phyloP scores from a whole-genome alignment of 2,888 invertebrate species.

The Cantharis lateralis region DNA sequence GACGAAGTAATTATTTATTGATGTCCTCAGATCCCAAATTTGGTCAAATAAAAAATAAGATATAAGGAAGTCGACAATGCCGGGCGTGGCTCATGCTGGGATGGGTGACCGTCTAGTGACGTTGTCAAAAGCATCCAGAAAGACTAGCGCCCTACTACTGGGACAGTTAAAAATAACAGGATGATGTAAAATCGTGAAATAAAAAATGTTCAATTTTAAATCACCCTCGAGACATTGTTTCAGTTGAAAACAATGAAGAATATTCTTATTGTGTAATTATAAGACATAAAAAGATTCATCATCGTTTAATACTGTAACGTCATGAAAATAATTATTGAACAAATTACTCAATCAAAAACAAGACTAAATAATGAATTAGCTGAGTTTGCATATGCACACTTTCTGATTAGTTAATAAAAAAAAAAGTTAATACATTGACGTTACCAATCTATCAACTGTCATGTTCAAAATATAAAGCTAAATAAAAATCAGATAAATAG shows the following conservation, averaged over 20 bases:
- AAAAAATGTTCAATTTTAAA: neutral
- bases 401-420: constrained; percentile 9
- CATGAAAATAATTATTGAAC: neutral
- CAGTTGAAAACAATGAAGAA: neutral
- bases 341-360: constrained; percentile 5
- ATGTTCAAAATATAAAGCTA: constrained; percentile 12
- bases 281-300: neutral
- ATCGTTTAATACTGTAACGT: constrained; percentile 2
- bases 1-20: neutral
- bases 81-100: no score
- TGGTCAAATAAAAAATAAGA: neutral
- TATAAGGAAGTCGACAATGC: no score
- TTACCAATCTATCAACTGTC: constrained; percentile 25
- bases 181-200: no score
- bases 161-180: no score
- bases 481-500: constrained; percentile 24
- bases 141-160: no score
- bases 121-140: no score
- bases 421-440: constrained; percentile 14
- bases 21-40: neutral
- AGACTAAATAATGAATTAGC: constrained; percentile 3
- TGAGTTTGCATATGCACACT: neutral
- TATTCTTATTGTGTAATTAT: neutral
- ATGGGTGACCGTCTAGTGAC: no score
- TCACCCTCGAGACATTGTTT: neutral